These are phyloP conservation scores for Tachuris rubrigastra DNA, from an alignment of 2,113 vertebrate genomes.

Conservation along the genomic window DNA sequence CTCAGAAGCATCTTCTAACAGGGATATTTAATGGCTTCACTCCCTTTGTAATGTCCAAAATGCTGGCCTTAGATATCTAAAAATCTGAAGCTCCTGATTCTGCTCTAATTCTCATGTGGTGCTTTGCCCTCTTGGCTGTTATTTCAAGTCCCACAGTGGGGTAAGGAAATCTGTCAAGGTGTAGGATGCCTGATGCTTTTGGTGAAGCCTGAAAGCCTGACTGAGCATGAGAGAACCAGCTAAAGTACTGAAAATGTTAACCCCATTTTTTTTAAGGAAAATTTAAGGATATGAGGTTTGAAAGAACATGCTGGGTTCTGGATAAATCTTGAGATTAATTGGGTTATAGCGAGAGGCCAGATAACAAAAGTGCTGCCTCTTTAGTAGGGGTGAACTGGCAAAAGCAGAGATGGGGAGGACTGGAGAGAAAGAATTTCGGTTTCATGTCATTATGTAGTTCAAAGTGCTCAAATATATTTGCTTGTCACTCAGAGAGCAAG, in stretches of 20 bases:
- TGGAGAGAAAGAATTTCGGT: neutral
- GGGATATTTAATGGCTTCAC: neutral
- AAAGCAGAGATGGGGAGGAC: neutral
- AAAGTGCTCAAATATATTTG: neutral
- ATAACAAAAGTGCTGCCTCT: neutral
- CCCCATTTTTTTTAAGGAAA: neutral
- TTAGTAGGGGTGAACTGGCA: neutral
- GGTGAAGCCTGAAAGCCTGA: neutral
- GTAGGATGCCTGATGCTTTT: neutral
- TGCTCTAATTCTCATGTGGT: neutral
- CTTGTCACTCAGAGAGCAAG: neutral
- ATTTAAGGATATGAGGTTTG: neutral
- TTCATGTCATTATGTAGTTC: neutral
- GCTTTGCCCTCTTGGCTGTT: neutral
- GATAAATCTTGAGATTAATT: neutral
- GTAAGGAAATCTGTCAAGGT: neutral
- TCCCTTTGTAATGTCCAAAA: neutral
- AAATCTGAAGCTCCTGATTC: neutral
- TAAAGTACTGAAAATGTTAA: neutral
- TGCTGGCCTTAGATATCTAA: neutral
- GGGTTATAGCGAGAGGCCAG: neutral
- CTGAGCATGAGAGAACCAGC: neutral
- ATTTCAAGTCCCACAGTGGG: neutral
- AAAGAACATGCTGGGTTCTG: neutral
- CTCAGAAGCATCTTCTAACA: neutral